Conservation (phyloP, 2,888 invertebrate species). For the Drosophila peninsularis region DNA sequence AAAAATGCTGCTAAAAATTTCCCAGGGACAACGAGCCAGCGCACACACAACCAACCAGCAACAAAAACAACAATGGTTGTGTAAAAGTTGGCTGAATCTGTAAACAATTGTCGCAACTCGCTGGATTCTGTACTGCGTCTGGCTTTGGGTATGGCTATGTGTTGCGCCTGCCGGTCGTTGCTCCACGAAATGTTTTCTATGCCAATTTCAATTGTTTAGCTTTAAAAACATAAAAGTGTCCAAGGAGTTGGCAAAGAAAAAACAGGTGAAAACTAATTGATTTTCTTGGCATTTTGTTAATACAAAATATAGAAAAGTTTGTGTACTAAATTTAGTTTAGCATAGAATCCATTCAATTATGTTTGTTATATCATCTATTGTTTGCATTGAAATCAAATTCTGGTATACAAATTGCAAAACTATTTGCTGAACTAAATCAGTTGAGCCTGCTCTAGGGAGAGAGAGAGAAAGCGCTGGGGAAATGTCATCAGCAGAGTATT, state of each 20-base stretch:
- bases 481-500: constrained; percentile 44
- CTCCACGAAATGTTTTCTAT: constrained; percentile 34
- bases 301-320: neutral
- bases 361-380: neutral
- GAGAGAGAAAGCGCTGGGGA: constrained; percentile 29
- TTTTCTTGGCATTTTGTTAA: neutral
- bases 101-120: constrained; percentile 63
- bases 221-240: neutral
- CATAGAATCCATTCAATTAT: neutral
- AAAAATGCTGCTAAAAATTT: constrained; percentile 54
- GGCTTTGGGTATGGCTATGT: constrained; percentile 7
- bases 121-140: neutral
- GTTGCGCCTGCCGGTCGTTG: neutral
- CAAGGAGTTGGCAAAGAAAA: neutral
- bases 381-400: neutral
- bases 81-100: constrained; percentile 46
- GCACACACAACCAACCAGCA: constrained; percentile 15
- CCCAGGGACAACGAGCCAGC: constrained; percentile 44
- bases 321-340: too few species aligned
- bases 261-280: neutral
- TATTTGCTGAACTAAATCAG: constrained; percentile 41
- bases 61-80: constrained; percentile 28
- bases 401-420: constrained; percentile 20
- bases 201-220: constrained; percentile 13
- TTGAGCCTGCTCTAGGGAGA: constrained; percentile 36